These are phyloP conservation scores for Parthenolecanium corni DNA, from an alignment of 2,888 invertebrate genomes.

Conservation along the genomic window DNA sequence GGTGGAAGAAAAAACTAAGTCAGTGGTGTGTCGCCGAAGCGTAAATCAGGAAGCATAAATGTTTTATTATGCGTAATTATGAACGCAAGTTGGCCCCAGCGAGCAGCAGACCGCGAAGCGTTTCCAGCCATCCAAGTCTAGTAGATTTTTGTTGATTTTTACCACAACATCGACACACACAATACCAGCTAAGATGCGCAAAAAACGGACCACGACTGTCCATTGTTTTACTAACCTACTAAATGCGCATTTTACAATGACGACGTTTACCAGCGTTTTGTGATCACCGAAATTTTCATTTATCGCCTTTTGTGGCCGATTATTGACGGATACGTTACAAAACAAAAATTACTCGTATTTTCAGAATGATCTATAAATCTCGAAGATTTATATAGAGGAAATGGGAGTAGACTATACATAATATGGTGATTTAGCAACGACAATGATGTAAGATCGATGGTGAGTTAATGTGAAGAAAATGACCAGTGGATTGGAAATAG, in stretches of 20 bases:
- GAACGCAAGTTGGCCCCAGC: constrained; percentile 14
- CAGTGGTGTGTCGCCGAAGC: constrained; percentile 18
- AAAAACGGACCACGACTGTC: background rate
- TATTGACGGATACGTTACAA: too few relatives aligned
- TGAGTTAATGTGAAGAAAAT: too few relatives aligned
- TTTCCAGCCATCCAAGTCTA: constrained; percentile 4
- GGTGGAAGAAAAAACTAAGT: constrained; percentile 9
- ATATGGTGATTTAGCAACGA: too few relatives aligned
- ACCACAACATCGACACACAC: background rate
- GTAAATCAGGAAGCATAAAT: constrained; percentile 21
- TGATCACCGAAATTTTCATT: too few relatives aligned
- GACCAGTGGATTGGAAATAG: too few relatives aligned
- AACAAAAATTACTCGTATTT: too few relatives aligned
- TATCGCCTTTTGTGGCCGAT: too few relatives aligned
- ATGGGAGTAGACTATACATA: too few relatives aligned
- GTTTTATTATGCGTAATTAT: constrained; percentile 24
- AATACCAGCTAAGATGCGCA: background rate
- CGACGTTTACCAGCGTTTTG: too few relatives aligned
- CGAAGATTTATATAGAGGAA: too few relatives aligned
- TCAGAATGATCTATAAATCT: too few relatives aligned
- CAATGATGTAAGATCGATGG: too few relatives aligned
- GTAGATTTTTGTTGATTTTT: constrained; percentile 16
- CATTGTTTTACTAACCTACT: constrained; percentile 21
- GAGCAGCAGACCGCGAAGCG: constrained; percentile 16
- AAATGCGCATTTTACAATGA: background rate